Evolutionary conservation across 2,113 vertebrate species (phyloP), one percentile per base, ranked within the genome.

Genomic region (Thinocorus orbignyianus): DNA sequence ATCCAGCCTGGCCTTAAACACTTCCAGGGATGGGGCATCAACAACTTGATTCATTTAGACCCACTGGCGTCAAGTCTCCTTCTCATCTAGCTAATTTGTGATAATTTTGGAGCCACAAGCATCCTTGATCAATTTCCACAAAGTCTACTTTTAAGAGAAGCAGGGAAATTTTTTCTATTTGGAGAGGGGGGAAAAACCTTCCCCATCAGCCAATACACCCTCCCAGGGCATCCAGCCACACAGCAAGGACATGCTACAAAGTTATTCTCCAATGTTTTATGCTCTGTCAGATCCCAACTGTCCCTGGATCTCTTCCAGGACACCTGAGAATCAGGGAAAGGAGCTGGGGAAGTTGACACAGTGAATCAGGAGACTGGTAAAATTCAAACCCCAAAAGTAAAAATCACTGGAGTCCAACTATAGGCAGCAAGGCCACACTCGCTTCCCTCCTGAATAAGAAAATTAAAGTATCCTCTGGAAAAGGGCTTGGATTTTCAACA

Each of bases 311-410:
- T 80, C 14, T 77, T 92, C 62, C 72, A 88, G 62, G 25, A 64
- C 48, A 69, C 35, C 20, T 25, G 26, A 58, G 35, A 91, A 86
- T 31, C 2, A 1, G 13, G 0, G 26, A 69, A 74, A 17, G 58
- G 18, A 0, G 0, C 23, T 35, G 35, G 22, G 31, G 86, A 35
- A 73, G 54, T 6, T 2, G 65, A 65, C 17, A 0, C 11, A 1
- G 44, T 23, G 13, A n/a, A 48, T 15, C 3, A 26, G 68, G 6
- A 61, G 44, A 25, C 23, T 31, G 18, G 23, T 0, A 5, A 5
- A 88, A 57, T 70, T 44, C 51, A 85, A 52, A 4, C 17, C 19
- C 46, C 28, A 8, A 7, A 68, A 9, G 8, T 10, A 46, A 46
- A 46, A 72, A 51, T 19, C 19, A 25, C 19, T 58, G 0, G 0